phyloP scores from a whole-genome alignment of 2,113 vertebrate species.

The Prionailurus bengalensis region DNA sequence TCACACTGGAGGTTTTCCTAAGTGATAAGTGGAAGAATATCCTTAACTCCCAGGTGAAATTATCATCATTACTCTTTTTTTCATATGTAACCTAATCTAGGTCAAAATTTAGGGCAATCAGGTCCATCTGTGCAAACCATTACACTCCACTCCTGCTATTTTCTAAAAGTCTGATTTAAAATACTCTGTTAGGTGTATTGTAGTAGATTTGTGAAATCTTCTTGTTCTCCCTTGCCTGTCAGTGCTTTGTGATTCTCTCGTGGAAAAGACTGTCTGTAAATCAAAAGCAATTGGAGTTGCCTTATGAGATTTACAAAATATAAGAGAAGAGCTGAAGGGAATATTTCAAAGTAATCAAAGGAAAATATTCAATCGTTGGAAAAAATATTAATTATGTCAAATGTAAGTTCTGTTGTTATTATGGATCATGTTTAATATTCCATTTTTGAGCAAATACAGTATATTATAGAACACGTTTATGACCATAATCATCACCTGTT shows the following conservation, averaged over 20 bases:
- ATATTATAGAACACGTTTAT: not conserved
- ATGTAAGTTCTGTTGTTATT: not conserved
- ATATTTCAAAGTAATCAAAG: not conserved
- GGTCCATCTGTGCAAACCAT: not conserved
- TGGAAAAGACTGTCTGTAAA: not conserved
- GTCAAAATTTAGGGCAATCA: not conserved
- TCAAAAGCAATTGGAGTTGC: constrained; percentile 33
- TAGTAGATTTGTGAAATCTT: not conserved
- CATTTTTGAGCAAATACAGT: not conserved
- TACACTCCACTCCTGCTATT: not conserved
- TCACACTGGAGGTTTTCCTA: not conserved
- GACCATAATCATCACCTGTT: not conserved
- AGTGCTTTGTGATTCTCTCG: not conserved
- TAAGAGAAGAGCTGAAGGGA: not conserved
- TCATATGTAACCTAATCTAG: not conserved
- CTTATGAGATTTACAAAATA: constrained; percentile 25
- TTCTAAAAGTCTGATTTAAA: constrained; percentile 42
- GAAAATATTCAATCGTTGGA: not conserved
- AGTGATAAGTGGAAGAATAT: not conserved
- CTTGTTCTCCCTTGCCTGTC: not conserved
- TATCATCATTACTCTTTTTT: not conserved
- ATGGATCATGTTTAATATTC: constrained; percentile 14
- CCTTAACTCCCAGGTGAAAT: not conserved
- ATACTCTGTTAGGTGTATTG: not conserved
- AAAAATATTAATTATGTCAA: constrained; percentile 9